These are phyloP conservation scores for Drosophila lutescens DNA, from an alignment of 2,888 invertebrate species.

Conservation along the genomic window DNA sequence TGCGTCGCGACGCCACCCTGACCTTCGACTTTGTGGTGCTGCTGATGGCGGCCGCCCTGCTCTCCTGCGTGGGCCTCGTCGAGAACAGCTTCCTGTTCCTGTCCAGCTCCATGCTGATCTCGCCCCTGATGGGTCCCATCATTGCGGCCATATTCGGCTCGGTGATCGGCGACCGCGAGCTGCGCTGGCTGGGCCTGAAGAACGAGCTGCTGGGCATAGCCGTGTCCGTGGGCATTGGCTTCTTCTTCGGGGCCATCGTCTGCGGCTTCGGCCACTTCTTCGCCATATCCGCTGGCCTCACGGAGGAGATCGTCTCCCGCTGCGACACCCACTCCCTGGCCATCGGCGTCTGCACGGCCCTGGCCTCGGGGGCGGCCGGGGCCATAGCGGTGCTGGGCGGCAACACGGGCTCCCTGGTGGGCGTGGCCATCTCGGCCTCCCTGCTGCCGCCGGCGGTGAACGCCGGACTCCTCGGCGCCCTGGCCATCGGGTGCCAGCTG, in stretches of 20 bases:
- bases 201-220: slow-evolving; percentile 88
- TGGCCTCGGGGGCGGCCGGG: slow-evolving; percentile 91
- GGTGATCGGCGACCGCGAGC: slow-evolving; percentile 87
- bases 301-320: slow-evolving; percentile 87
- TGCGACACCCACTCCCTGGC: slow-evolving; percentile 88
- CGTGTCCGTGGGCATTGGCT: slow-evolving; percentile 88
- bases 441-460: slow-evolving; percentile 92
- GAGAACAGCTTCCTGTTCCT: slow-evolving; percentile 90
- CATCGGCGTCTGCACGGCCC: slow-evolving; percentile 89
- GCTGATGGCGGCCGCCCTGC: slow-evolving; percentile 88
- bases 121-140: slow-evolving; percentile 92
- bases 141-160: slow-evolving; percentile 90
- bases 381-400: slow-evolving; percentile 90
- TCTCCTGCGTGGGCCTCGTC: slow-evolving; percentile 89
- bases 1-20: slow-evolving; percentile 87
- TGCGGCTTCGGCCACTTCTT: slow-evolving; percentile 86
- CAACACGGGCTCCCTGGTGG: slow-evolving; percentile 90
- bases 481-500: slow-evolving; percentile 85
- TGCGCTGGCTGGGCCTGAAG: slow-evolving; percentile 87
- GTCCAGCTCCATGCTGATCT: slow-evolving; percentile 92
- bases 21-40: slow-evolving; percentile 91
- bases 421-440: slow-evolving; percentile 92
- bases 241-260: slow-evolving; percentile 87
- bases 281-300: slow-evolving; percentile 87
- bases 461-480: slow-evolving; percentile 88